Percentiles rank a stretch among this genome's conserved stretches.
Evolutionary conservation across 2,888 invertebrate species (phyloP).

Genomic region (Apamea sordens): DNA sequence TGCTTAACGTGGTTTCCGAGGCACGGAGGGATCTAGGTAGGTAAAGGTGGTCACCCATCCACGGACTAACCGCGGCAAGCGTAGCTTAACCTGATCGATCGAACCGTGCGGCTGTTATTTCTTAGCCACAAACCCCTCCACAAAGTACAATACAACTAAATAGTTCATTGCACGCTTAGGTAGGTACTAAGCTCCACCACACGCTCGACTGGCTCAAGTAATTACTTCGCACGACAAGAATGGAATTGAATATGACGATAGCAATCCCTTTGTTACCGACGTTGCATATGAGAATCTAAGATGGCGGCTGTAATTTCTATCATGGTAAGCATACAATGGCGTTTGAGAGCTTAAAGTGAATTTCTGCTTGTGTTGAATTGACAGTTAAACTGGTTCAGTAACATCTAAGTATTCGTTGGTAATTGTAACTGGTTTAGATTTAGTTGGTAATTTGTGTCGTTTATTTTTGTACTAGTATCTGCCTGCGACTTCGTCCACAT

Average conservation of each 20-base stretch:
- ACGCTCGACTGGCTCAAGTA: slow-evolving; percentile 45
- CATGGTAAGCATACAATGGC: slow-evolving; percentile 10
- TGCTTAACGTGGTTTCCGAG: too few species aligned
- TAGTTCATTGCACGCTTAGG: slow-evolving; percentile 16
- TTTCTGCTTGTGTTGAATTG: slow-evolving; percentile 19
- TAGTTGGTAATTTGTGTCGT: not conserved
- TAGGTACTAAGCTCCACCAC: slow-evolving; percentile 16
- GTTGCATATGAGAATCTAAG: slow-evolving; percentile 47
- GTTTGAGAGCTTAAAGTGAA: slow-evolving; percentile 36
- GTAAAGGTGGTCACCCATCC: too few species aligned
- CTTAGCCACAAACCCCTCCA: too few species aligned
- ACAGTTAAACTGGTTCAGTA: not conserved
- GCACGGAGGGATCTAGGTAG: too few species aligned
- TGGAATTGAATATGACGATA: slow-evolving; percentile 51
- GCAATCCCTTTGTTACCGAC: slow-evolving; percentile 47
- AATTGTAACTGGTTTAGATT: not conserved
- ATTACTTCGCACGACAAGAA: slow-evolving; percentile 52
- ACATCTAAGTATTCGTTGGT: not conserved
- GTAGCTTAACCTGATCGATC: too few species aligned
- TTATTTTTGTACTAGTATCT: not conserved
- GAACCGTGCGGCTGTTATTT: too few species aligned
- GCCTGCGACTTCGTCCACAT: too few species aligned
- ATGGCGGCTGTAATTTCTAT: slow-evolving; percentile 19
- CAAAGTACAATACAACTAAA: slow-evolving; percentile 14
- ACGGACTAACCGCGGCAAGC: too few species aligned